Evolutionary conservation across 2,797 vertebrate genomes (phyloP).

Genomic region (Ceryle rudis): DNA sequence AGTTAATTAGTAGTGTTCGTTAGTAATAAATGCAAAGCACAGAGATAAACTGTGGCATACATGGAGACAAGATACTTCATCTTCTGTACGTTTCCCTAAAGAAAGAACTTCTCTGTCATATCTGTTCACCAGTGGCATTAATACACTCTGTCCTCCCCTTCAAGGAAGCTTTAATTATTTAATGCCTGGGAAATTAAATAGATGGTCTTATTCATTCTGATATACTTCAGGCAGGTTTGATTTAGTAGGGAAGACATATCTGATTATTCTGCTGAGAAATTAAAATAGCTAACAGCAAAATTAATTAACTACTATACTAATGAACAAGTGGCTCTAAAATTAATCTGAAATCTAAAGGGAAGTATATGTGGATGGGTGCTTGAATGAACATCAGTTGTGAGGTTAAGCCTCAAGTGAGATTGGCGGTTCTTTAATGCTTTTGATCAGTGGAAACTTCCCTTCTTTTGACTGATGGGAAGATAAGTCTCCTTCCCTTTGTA

Average conservation of each 20-base stretch:
- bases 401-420: background rate
- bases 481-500: background rate
- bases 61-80: background rate
- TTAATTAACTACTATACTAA: constrained; percentile 9
- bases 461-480: background rate
- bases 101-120: background rate
- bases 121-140: background rate
- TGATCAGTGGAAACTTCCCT: background rate
- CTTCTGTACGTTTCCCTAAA: background rate
- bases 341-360: background rate
- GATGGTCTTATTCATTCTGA: background rate
- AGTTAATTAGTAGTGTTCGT: background rate
- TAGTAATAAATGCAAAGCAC: background rate
- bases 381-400: background rate
- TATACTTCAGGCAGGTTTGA: constrained; percentile 2
- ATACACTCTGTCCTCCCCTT: background rate
- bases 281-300: constrained; percentile 22
- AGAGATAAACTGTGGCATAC: background rate
- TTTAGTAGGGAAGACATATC: background rate
- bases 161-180: constrained; percentile 14
- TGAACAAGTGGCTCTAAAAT: constrained; percentile 11
- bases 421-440: background rate
- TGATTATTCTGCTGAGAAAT: constrained; percentile 7
- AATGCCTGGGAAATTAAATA: constrained; percentile 23
- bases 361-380: background rate